Conservation (phyloP, 2,113 vertebrate genomes). For the Hippocampus zosterae region DNA sequence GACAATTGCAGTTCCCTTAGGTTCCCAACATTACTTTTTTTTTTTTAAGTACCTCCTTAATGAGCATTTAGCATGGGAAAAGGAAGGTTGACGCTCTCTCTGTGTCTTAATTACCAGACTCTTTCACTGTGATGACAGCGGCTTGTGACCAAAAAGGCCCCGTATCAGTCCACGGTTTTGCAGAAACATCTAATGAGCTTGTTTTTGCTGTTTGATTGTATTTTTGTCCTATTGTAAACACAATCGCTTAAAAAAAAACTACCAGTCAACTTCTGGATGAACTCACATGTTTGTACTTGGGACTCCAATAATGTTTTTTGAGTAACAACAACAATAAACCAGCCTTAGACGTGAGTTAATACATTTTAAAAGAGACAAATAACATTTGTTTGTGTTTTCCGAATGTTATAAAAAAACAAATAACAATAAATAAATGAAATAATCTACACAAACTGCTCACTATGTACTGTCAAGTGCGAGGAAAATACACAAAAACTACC, state of each 20-base stretch:
- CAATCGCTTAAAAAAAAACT: slow-evolving; percentile 25
- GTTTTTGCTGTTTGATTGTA: slow-evolving; percentile 58
- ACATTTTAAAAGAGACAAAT: too few species aligned
- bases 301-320: too few species aligned
- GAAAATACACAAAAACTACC: too few species aligned
- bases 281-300: too few species aligned
- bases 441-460: too few species aligned
- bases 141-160: slow-evolving; percentile 50
- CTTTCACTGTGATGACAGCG: slow-evolving; percentile 66
- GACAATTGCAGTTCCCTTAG: slow-evolving; percentile 44
- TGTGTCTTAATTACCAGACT: slow-evolving; percentile 62
- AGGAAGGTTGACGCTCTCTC: slow-evolving; percentile 48
- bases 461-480: too few species aligned
- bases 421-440: too few species aligned
- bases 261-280: background rate
- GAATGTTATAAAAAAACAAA: too few species aligned
- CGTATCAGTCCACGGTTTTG: slow-evolving; percentile 30
- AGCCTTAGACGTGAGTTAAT: too few species aligned
- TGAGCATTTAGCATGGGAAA: slow-evolving; percentile 67
- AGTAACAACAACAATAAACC: too few species aligned
- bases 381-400: too few species aligned
- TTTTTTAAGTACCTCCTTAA: slow-evolving; percentile 56
- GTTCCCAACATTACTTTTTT: slow-evolving; percentile 62
- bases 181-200: slow-evolving; percentile 66
- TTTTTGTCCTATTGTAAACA: slow-evolving; percentile 43